Percentiles rank a stretch among this genome's conserved stretches.
Conservation (phyloP, 2,113 vertebrate genomes). For the Macroglossus sobrinus region DNA sequence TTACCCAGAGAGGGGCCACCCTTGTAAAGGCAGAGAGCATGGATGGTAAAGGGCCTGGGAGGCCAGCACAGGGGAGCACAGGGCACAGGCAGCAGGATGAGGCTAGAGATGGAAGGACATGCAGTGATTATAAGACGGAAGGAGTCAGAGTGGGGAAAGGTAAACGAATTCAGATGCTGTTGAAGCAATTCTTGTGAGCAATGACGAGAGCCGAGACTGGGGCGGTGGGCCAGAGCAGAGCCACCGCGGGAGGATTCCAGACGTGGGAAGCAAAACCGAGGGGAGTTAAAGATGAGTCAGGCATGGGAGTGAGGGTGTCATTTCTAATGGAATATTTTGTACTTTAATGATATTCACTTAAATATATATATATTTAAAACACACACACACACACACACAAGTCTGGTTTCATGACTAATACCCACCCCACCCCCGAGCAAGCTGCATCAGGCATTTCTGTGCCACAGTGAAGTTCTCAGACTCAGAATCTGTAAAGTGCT, state of each 20-base stretch:
- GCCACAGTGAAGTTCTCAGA: background rate
- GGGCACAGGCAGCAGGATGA: background rate
- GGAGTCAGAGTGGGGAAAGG: background rate
- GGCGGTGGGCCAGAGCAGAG: background rate
- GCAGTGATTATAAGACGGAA: background rate
- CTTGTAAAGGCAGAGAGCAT: background rate
- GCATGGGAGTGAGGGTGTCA: background rate
- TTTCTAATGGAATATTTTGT: background rate
- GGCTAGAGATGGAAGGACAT: background rate
- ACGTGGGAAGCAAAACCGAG: background rate
- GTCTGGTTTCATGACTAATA: background rate
- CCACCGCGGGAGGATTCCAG: background rate
- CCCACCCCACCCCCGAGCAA: background rate
- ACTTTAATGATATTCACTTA: background rate
- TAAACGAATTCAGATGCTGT: background rate
- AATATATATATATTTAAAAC: background rate
- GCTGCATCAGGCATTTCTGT: background rate
- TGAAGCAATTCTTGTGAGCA: background rate
- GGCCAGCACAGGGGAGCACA: background rate
- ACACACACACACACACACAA: background rate
- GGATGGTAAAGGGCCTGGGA: background rate
- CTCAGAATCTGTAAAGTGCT: background rate
- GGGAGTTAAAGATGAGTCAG: background rate
- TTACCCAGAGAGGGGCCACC: background rate
- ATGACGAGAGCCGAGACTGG: background rate